phyloP scores from a whole-genome alignment of 2,888 invertebrate species.

The Smittia sp. region DNA sequence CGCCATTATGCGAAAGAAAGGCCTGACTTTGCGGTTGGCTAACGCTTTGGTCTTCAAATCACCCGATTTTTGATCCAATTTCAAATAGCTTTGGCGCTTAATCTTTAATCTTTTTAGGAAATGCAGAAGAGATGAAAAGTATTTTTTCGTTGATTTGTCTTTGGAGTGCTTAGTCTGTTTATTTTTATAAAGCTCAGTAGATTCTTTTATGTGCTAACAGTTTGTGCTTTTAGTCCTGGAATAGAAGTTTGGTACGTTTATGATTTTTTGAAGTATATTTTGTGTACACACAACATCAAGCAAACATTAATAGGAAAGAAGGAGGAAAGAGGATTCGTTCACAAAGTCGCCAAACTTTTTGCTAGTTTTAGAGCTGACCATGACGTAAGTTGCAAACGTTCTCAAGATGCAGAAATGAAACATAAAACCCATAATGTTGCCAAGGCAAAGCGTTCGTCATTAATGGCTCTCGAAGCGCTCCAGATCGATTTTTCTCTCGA shows the following conservation, averaged over 20 bases:
- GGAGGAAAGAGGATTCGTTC: no score
- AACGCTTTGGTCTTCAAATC: slow-evolving; percentile 31
- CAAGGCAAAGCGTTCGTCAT: background rate
- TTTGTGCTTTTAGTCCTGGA: slow-evolving; percentile 40
- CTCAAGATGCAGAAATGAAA: background rate
- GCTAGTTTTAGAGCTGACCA: no score
- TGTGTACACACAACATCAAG: background rate
- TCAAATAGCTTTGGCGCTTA: slow-evolving; percentile 35
- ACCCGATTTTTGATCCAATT: slow-evolving; percentile 33
- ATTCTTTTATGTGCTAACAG: background rate
- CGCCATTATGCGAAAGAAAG: slow-evolving; percentile 47
- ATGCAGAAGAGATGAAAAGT: background rate
- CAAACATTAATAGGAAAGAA: background rate
- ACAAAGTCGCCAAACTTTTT: no score
- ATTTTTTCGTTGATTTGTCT: slow-evolving; percentile 1
- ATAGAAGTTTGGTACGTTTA: slow-evolving; percentile 31
- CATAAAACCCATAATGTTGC: background rate
- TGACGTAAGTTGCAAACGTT: background rate
- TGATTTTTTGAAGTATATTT: background rate
- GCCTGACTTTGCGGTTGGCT: slow-evolving; percentile 14
- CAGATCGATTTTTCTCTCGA: slow-evolving; percentile 32
- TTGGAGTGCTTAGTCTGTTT: background rate
- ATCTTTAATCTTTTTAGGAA: background rate
- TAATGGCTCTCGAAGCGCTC: background rate
- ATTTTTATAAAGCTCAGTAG: background rate